A percentile compares a stretch with the other conserved stretches of the same genome.
Conservation (phyloP, 1,140 invertebrate species). For the Leptopilina clavipes region DNA sequence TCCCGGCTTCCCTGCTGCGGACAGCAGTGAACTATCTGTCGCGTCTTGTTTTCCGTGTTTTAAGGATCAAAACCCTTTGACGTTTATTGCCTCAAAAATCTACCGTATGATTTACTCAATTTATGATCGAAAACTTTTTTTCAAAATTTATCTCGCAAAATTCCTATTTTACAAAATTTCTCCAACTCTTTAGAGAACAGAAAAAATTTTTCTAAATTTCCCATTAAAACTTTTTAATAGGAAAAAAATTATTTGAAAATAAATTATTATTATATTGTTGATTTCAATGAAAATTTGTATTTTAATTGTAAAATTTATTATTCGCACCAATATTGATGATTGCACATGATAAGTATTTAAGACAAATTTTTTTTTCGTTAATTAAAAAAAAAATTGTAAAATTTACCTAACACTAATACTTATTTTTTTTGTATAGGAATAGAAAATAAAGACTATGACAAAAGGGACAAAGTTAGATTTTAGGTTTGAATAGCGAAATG, state of each 20-base stretch:
- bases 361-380: too few species aligned
- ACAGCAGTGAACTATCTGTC: neutral
- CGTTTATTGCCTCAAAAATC: conserved; percentile 1
- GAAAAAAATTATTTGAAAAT: too few species aligned
- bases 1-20: conserved; percentile 35
- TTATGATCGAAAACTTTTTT: neutral
- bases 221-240: too few species aligned
- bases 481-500: neutral
- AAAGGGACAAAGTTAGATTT: neutral
- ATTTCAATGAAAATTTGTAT: too few species aligned
- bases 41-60: neutral
- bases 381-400: too few species aligned
- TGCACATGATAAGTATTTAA: too few species aligned
- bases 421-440: neutral
- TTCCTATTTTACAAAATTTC: neutral
- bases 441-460: neutral
- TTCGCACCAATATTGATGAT: too few species aligned
- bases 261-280: too few species aligned
- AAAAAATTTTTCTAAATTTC: too few species aligned
- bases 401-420: too few species aligned
- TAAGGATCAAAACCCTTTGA: conserved; percentile 21
- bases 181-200: too few species aligned
- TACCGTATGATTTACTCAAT: neutral
- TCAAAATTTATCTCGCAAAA: neutral
- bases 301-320: too few species aligned